Evolutionary conservation across 1,140 invertebrate genomes (phyloP), one percentile per base, ranked within the genome.

Genomic region (Andrena cerasifolii): DNA sequence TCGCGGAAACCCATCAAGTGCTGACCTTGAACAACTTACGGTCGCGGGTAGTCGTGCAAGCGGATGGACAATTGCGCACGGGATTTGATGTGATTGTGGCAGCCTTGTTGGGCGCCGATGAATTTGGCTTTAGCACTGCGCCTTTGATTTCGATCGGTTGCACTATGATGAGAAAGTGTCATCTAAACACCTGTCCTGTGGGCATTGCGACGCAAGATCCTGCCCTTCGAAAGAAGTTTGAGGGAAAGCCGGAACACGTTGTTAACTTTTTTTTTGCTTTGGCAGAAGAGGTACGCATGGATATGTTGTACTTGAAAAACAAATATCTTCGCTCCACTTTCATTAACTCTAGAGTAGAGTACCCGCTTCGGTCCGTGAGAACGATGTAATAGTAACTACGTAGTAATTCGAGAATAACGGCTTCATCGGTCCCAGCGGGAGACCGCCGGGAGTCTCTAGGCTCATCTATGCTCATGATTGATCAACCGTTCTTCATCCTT

Each of bases 101-200:
- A 18, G 98, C 98, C 6, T 89, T 99, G 56, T 93, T 99, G 4
- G 99, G 99, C 54, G 99, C 99, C 14, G 99, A 99, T 93, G 99
- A 99, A 93, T 98, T 99, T 93, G 99, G 99, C n/a, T 98, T 99
- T 90, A 99, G 98, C 89, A 99, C 99, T 16, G 99, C 99, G 6
- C 99, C 99, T 0, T 93, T 99, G 51, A 99, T 99, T 91, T 98
- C 97, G 0, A 95, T 99, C 92, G 96, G 99, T 12, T 99, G 99
- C 89, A 99, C 98, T 8, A 99, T 99, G 99, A 99, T 99, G 99
- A 94, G 99, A 65, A 99, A 99, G 91, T 99, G 99, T 91, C 99
- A 99, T 92, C 93, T 99, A 72, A 99, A 99, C 92, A 99, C 99
- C 31, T 99, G 99, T 89, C 99, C 99, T 0, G 99, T 99, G 66